Base-by-base conservation (phyloP, 2,888 invertebrate species). In the Fragum sueziense region DNA sequence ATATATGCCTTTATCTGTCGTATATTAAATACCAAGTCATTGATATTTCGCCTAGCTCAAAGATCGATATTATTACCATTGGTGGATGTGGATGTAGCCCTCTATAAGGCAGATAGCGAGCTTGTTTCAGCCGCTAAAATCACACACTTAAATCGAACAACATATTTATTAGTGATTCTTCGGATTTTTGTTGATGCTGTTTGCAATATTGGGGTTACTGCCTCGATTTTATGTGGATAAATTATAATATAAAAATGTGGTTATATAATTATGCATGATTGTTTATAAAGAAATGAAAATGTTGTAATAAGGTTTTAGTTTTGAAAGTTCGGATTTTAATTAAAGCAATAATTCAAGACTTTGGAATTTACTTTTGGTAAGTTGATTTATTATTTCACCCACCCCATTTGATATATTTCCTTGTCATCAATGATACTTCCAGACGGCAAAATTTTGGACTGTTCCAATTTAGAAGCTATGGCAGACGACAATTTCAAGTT, bases 1-100 rank as follows among this genome's bases (percentile, higher is more conserved):
- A n/a, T 47, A 47, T n/a, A 47, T 47, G 14, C n/a, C 47, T 47
- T 47, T 47, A 47, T 47, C 47, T 47, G 47, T 47, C 47, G 33
- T 61, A 61, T 61, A 61, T 61, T 61, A 33, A 61, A 61, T 33
- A 61, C 61, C 33, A 33, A 61, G 61, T 61, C 61, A 61, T 61
- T 61, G 61, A 61, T 61, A 61, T 61, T 61, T 61, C 33, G 14
- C 27, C 33, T 33, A 31, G 31, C 33, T 61, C 61, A 61, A 31
- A n/a, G 61, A 61, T 61, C 61, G 33, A 61, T 61, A 61, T 33
- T 29, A 17, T 33, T 25, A 25, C 33, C 33, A 33, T 47, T n/a
- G n/a, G n/a, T n/a, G n/a, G n/a, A n/a, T n/a, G 61, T 33, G 61
- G 61, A 61, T 61, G 61, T 61, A 61, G 31, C 61, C 33, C 33